A percentile compares a stretch with the other conserved stretches of the same genome.
Evolutionary conservation across 1,140 invertebrate genomes (phyloP).

Genomic region (Lordiphosa stackelbergi): DNA sequence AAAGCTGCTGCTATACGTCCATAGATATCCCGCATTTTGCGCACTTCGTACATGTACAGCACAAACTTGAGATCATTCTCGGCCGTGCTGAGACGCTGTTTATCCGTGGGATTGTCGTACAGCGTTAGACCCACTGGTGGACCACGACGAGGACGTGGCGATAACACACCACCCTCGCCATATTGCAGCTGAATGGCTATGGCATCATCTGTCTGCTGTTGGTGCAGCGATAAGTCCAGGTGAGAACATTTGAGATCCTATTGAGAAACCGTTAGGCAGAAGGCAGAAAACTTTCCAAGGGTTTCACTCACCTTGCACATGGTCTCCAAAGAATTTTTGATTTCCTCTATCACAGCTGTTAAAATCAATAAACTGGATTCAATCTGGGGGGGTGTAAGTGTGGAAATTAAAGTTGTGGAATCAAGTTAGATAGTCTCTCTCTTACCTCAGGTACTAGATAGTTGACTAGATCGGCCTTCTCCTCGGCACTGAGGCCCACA

Average conservation of each 20-base stretch:
- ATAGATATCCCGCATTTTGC: constrained; percentile 72
- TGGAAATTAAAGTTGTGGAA: background rate
- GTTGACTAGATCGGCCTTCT: constrained; percentile 81
- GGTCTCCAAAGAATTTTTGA: constrained; percentile 71
- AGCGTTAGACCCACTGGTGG: constrained; percentile 57
- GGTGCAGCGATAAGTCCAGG: constrained; percentile 52
- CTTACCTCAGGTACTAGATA: constrained; percentile 82
- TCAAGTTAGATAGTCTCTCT: background rate
- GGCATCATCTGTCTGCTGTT: constrained; percentile 48
- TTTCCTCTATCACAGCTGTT: constrained; percentile 73
- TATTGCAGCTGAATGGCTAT: constrained; percentile 54
- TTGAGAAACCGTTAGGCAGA: background rate
- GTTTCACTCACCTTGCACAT: constrained; percentile 65
- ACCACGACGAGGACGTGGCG: constrained; percentile 55
- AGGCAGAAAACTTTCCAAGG: too few species aligned
- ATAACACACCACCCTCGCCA: constrained; percentile 20
- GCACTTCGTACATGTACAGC: constrained; percentile 71
- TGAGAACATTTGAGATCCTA: constrained; percentile 69
- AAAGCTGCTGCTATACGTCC: constrained; percentile 60
- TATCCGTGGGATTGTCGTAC: constrained; percentile 58
- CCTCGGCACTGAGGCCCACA: constrained; percentile 78
- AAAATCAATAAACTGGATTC: constrained; percentile 68
- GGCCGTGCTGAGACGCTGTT: constrained; percentile 45
- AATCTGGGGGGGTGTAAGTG: constrained; percentile 43
- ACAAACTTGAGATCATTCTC: constrained; percentile 73